phyloP scores from a whole-genome alignment of 2,888 invertebrate species.

The Oscheius sp. region DNA sequence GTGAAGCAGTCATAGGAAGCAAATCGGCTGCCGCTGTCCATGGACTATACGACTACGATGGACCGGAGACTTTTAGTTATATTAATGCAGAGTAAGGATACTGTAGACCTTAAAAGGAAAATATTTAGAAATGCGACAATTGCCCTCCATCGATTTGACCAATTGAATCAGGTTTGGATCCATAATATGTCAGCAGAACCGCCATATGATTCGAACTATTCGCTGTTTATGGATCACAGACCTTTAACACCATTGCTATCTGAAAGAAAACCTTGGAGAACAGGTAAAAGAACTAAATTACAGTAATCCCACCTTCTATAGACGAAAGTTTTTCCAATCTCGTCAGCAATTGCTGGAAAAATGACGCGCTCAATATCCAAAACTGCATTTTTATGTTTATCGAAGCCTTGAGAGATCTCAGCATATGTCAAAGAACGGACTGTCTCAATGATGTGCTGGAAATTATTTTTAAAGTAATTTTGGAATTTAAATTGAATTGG shows the following conservation, averaged over 20 bases:
- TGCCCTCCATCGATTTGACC: conserved; percentile 62
- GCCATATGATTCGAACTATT: conserved; percentile 19
- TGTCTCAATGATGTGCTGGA: conserved; percentile 8
- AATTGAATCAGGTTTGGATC: conserved; percentile 58
- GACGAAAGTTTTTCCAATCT: conserved; percentile 1
- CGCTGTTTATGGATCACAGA: conserved; percentile 33
- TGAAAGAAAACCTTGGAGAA: conserved; percentile 16
- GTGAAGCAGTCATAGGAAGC: conserved; percentile 47
- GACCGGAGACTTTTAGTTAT: conserved; percentile 41
- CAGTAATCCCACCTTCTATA: too few relatives aligned
- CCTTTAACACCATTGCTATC: conserved; percentile 2
- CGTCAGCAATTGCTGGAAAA: conserved; percentile 16
- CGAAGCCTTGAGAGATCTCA: conserved; percentile 20
- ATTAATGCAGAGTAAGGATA: conserved; percentile 50
- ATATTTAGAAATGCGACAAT: conserved; percentile 59
- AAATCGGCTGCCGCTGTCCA: conserved; percentile 48
- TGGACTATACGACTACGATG: conserved; percentile 38
- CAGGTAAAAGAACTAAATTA: not conserved
- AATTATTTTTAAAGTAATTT: conserved; percentile 21
- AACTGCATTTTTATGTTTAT: conserved; percentile 1
- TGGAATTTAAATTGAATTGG: not conserved
- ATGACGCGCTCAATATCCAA: not conserved
- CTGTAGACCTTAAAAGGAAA: not conserved
- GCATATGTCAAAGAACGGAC: conserved; percentile 8
- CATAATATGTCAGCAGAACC: conserved; percentile 26